These are phyloP conservation scores for Pterostichus niger DNA, from an alignment of 2,888 invertebrate genomes.

Conservation along the genomic window DNA sequence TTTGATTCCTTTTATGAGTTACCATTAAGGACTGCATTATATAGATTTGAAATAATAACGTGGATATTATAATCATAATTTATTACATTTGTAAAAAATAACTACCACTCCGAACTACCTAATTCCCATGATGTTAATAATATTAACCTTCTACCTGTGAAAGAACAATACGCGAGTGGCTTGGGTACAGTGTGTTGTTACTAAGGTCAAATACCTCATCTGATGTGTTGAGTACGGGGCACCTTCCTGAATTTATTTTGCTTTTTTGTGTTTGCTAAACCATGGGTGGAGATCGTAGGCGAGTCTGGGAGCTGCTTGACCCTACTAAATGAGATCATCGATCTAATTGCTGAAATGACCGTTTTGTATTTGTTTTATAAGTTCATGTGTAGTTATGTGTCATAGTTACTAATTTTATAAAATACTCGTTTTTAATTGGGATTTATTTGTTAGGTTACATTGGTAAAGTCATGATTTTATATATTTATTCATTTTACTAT, in stretches of 20 bases:
- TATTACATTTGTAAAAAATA: too few species aligned
- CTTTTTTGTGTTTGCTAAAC: conserved; percentile 32
- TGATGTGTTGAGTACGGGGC: neutral
- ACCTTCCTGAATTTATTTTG: conserved; percentile 46
- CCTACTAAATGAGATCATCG: conserved; percentile 48
- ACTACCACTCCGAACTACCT: too few species aligned
- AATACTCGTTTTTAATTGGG: neutral
- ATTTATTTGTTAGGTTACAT: conserved; percentile 2
- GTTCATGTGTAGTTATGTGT: conserved; percentile 4
- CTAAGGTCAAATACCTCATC: conserved; percentile 51
- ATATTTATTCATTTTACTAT: too few species aligned
- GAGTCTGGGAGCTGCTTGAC: conserved; percentile 31
- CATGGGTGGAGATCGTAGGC: conserved; percentile 34
- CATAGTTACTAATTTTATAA: neutral
- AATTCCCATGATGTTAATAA: too few species aligned
- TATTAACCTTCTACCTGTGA: neutral
- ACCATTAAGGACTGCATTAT: too few species aligned
- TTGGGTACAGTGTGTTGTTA: neutral
- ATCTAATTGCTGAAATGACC: conserved; percentile 22
- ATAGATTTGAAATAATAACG: too few species aligned
- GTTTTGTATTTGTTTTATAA: conserved; percentile 22
- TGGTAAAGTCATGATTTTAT: too few species aligned
- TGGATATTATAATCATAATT: too few species aligned
- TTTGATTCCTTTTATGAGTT: too few species aligned
- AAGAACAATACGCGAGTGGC: neutral